Conservation (phyloP, 2,888 invertebrate genomes). For the Nemotelus pantherinus region DNA sequence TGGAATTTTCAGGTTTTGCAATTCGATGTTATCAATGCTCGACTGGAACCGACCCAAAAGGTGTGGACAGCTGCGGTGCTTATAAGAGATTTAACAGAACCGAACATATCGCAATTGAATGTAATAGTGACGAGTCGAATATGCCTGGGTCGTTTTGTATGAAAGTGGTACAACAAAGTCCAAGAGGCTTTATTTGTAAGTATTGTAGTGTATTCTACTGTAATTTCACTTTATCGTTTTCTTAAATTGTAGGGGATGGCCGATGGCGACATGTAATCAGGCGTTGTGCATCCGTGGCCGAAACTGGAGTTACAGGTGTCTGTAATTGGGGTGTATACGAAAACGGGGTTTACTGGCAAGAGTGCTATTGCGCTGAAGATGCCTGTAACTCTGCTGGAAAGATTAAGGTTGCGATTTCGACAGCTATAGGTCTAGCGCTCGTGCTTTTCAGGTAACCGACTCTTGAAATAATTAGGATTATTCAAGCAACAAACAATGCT, state of each 20-base stretch:
- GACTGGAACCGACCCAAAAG: constrained; percentile 81
- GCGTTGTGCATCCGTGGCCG: constrained; percentile 88
- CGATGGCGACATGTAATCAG: constrained; percentile 92
- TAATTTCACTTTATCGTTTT: neutral
- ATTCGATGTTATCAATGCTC: constrained; percentile 95
- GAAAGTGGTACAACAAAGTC: constrained; percentile 93
- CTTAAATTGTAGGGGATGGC: constrained; percentile 83
- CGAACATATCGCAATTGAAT: constrained; percentile 90
- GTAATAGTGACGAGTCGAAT: constrained; percentile 91
- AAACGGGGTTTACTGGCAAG: constrained; percentile 96
- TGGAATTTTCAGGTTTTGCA: constrained; percentile 60
- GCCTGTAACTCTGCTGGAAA: constrained; percentile 74
- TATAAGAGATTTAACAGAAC: constrained; percentile 85
- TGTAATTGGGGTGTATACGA: constrained; percentile 96
- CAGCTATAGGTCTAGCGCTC: neutral
- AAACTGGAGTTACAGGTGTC: constrained; percentile 91
- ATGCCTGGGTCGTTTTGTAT: constrained; percentile 97
- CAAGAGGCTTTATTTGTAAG: constrained; percentile 94
- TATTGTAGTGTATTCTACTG: constrained; percentile 54
- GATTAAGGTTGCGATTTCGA: constrained; percentile 17
- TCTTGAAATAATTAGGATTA: neutral
- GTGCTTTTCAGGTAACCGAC: constrained; percentile 18
- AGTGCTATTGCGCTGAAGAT: constrained; percentile 93
- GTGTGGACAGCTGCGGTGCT: constrained; percentile 90
- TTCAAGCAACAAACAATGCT: neutral